These are phyloP conservation scores for Hormaphis cornu DNA, from an alignment of 1,140 invertebrate species.

Conservation along the genomic window DNA sequence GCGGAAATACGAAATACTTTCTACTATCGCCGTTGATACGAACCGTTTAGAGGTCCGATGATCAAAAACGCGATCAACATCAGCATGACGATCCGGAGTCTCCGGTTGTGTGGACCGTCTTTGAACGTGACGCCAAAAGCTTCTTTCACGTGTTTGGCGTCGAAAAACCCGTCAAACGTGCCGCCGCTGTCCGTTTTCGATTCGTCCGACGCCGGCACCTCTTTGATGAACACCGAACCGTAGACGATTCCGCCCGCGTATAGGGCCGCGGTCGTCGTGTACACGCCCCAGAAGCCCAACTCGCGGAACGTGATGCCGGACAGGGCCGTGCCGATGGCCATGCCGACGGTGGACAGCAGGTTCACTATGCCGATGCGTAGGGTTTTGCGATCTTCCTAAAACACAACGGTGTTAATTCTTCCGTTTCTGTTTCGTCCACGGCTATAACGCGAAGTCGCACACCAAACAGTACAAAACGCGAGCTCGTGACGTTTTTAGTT, in stretches of 20 bases:
- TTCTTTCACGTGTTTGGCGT: constrained; percentile 58
- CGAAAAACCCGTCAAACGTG: constrained; percentile 50
- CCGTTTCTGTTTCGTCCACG: too few relatives aligned
- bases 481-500: too few relatives aligned
- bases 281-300: constrained; percentile 72
- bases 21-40: constrained; percentile 38
- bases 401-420: neutral
- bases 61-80: constrained; percentile 72
- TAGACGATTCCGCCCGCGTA: constrained; percentile 63
- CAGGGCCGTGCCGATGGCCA: constrained; percentile 49
- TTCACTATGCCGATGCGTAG: constrained; percentile 73
- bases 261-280: constrained; percentile 57
- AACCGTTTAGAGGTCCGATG: constrained; percentile 69
- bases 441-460: too few relatives aligned
- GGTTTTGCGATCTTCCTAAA: constrained; percentile 57
- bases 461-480: too few relatives aligned
- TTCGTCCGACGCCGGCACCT: constrained; percentile 38
- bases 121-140: constrained; percentile 67
- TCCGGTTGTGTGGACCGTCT: constrained; percentile 57
- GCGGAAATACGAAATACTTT: too few relatives aligned
- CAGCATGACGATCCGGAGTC: constrained; percentile 59
- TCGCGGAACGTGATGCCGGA: constrained; percentile 46
- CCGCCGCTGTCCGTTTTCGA: constrained; percentile 40
- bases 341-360: constrained; percentile 65
- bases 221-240: constrained; percentile 55